Evolutionary conservation across 2,113 vertebrate species (phyloP).

Genomic region (Rostratula benghalensis): DNA sequence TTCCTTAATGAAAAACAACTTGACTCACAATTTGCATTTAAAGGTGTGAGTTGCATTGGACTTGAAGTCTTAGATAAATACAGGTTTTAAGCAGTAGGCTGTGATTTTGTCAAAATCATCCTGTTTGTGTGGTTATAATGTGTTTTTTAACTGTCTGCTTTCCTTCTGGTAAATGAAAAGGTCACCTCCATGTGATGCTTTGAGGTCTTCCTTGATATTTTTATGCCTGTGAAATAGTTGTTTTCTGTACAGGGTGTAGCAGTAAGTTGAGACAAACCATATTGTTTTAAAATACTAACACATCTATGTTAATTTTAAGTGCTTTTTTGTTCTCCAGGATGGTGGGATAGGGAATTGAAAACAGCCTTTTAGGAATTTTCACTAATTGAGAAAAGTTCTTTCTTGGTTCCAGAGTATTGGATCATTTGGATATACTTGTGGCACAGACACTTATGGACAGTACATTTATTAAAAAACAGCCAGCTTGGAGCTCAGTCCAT

Average conservation of each 20-base stretch:
- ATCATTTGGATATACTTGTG: background rate
- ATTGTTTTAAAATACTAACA: background rate
- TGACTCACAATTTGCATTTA: background rate
- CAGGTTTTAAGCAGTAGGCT: background rate
- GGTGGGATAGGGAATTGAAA: background rate
- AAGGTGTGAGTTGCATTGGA: background rate
- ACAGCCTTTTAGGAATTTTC: background rate
- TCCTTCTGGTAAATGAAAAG: background rate
- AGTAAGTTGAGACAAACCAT: background rate
- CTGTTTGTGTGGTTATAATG: background rate
- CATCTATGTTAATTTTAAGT: background rate
- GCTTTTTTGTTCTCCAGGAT: background rate
- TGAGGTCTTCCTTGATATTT: background rate
- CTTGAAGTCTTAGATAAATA: background rate
- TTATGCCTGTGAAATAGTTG: background rate
- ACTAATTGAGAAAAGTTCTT: background rate
- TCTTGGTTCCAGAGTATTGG: background rate
- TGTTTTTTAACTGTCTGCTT: background rate
- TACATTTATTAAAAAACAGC: background rate
- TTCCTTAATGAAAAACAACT: background rate
- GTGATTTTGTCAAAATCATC: background rate
- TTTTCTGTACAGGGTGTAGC: background rate
- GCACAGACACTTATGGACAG: background rate
- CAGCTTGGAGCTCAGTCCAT: background rate
- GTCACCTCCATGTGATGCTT: background rate